phyloP scores from a whole-genome alignment of 2,888 invertebrate species.

The Gryllus longicercus region DNA sequence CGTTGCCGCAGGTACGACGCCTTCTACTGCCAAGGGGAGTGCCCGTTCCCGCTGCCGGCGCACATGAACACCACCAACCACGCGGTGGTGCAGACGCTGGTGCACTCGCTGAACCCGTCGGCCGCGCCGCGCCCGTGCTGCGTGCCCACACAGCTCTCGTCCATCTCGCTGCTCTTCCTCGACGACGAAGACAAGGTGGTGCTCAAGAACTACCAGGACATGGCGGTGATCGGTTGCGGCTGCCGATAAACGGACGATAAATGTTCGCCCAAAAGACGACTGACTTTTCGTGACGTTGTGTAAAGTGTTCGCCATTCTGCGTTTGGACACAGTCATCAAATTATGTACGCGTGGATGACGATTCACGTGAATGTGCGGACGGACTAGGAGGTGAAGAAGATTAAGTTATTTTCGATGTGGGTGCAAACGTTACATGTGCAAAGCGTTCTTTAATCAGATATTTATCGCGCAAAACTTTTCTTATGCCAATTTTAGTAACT shows the following conservation, averaged over 20 bases:
- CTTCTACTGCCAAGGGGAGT: constrained; percentile 92
- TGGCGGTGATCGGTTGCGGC: constrained; percentile 97
- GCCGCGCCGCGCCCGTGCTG: constrained; percentile 93
- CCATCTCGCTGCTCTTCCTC: constrained; percentile 94
- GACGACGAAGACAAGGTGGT: constrained; percentile 93
- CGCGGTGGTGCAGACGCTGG: constrained; percentile 95
- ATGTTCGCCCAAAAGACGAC: too few relatives aligned
- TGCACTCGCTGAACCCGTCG: constrained; percentile 87
- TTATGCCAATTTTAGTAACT: too few relatives aligned
- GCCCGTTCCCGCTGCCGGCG: constrained; percentile 88
- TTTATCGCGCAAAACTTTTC: too few relatives aligned
- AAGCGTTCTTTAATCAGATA: too few relatives aligned
- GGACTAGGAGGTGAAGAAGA: too few relatives aligned
- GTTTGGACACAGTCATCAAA: too few relatives aligned
- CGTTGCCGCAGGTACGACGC: constrained; percentile 71
- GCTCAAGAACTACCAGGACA: constrained; percentile 97
- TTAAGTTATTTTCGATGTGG: too few relatives aligned
- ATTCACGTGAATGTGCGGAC: too few relatives aligned
- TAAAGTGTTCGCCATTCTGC: too few relatives aligned
- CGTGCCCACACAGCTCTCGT: constrained; percentile 89
- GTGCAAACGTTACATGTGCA: too few relatives aligned
- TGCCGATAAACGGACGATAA: constrained; percentile 66
- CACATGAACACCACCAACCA: constrained; percentile 97
- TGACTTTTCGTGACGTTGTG: too few relatives aligned
- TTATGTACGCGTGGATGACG: too few relatives aligned